Percentiles rank a stretch among this genome's conserved stretches.
Evolutionary conservation across 2,113 vertebrate genomes (phyloP).

Genomic region (Mustelus asterias): DNA sequence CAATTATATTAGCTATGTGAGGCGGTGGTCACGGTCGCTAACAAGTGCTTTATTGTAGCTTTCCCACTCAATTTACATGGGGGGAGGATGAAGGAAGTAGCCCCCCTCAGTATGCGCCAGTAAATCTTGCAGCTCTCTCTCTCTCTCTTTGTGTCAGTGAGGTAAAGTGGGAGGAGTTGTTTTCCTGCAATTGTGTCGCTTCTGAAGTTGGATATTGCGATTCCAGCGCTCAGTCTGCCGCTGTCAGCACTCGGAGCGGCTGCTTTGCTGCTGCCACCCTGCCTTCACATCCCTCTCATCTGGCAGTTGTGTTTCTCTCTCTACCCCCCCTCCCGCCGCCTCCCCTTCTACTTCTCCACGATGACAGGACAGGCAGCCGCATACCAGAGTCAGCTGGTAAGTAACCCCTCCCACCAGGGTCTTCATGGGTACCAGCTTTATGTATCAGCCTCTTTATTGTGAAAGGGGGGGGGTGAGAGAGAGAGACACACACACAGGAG

Average conservation of each 20-base stretch:
- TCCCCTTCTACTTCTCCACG: constrained; percentile 39
- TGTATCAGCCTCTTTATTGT: neutral
- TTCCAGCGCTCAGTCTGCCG: neutral
- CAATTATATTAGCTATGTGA: neutral
- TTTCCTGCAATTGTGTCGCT: constrained; percentile 29
- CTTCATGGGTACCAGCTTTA: neutral
- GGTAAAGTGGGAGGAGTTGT: constrained; percentile 32
- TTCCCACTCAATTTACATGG: neutral
- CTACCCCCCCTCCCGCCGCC: neutral
- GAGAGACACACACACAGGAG: neutral
- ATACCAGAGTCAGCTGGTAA: constrained; percentile 43
- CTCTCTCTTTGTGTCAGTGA: constrained; percentile 15
- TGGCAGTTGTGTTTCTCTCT: neutral
- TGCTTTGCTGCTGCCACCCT: neutral
- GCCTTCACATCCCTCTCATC: neutral
- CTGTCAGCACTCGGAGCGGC: neutral
- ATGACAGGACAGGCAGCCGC: constrained; percentile 43
- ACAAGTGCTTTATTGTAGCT: constrained; percentile 28
- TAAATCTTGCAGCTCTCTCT: constrained; percentile 23
- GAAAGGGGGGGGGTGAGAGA: neutral
- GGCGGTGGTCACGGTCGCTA: neutral
- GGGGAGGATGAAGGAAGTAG: neutral
- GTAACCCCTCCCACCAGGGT: constrained; percentile 15
- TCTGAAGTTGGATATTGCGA: neutral
- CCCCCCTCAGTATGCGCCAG: neutral